Conservation (phyloP, 2,797 vertebrate species). For the Octomys mimax region DNA sequence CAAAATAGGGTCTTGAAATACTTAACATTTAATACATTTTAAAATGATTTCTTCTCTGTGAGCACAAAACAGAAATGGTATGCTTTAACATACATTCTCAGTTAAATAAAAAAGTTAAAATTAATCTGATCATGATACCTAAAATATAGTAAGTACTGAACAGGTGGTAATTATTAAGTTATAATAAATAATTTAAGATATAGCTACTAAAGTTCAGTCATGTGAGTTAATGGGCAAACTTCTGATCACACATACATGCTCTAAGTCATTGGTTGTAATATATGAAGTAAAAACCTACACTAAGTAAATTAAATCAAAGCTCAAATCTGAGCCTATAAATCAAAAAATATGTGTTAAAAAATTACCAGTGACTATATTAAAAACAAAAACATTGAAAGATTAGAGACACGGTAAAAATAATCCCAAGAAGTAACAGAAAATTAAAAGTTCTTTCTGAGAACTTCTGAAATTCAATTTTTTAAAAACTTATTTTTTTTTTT, state of each 20-base stretch:
- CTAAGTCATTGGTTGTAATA: conserved; percentile 8
- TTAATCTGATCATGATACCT: conserved; percentile 32
- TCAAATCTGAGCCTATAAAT: conserved; percentile 40
- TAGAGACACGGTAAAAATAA: background rate
- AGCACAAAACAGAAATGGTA: conserved; percentile 41
- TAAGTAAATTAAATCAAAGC: conserved; percentile 43
- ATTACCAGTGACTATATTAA: conserved; percentile 36
- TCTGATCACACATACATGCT: conserved; percentile 1
- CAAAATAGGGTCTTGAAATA: conserved; percentile 38
- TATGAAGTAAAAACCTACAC: conserved; percentile 24
- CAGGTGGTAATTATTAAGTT: conserved; percentile 48
- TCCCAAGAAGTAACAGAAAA: conserved; percentile 15
- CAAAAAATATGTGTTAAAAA: conserved; percentile 46
- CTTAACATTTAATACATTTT: conserved; percentile 41
- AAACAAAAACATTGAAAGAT: background rate
- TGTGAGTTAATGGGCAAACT: conserved; percentile 43
- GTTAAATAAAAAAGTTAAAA: conserved; percentile 36
- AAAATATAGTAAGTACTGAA: conserved; percentile 34
- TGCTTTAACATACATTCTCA: conserved; percentile 50
- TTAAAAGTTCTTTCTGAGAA: conserved; percentile 4
- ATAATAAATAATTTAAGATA: conserved; percentile 45
- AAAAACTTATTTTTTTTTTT: background rate
- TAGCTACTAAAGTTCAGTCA: conserved; percentile 15
- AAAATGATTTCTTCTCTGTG: conserved; percentile 48
- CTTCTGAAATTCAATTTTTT: background rate